A percentile compares a stretch with the other conserved stretches of the same genome.
Evolutionary conservation across 2,113 vertebrate species (phyloP).

Genomic region (Sterrhoptilus dennistouni): DNA sequence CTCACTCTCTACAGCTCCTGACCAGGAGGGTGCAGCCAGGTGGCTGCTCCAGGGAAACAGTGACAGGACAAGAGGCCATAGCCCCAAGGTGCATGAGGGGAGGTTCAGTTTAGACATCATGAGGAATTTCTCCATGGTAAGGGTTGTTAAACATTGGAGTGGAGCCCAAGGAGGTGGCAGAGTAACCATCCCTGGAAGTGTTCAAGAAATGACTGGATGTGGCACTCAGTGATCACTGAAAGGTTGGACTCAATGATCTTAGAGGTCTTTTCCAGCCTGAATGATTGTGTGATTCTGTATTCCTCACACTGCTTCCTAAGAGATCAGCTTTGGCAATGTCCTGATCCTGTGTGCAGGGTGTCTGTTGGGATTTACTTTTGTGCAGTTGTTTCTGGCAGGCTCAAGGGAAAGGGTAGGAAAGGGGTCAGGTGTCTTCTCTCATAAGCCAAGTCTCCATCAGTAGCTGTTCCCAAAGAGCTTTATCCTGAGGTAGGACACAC

Average conservation of each 20-base stretch:
- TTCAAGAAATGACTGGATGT: neutral
- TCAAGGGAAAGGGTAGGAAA: neutral
- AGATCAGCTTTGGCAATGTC: neutral
- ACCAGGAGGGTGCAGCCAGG: neutral
- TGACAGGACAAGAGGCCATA: neutral
- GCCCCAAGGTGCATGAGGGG: neutral
- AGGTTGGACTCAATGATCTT: neutral
- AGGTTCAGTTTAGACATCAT: neutral
- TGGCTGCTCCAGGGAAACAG: neutral
- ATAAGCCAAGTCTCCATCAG: neutral
- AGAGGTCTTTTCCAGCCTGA: neutral
- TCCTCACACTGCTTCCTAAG: neutral
- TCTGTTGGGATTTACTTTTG: neutral
- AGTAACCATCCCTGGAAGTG: neutral
- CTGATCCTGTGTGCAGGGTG: neutral
- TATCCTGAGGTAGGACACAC: neutral
- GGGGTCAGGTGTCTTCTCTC: neutral
- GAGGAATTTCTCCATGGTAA: neutral
- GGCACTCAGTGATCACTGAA: neutral
- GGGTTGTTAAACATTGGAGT: neutral
- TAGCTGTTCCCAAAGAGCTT: neutral
- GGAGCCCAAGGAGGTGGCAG: neutral
- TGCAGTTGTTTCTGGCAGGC: too few relatives aligned
- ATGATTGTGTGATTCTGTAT: neutral
- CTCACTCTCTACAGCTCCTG: neutral